phyloP scores from a whole-genome alignment of 1,140 invertebrate genomes.

The Cardiocondyla obscurior region DNA sequence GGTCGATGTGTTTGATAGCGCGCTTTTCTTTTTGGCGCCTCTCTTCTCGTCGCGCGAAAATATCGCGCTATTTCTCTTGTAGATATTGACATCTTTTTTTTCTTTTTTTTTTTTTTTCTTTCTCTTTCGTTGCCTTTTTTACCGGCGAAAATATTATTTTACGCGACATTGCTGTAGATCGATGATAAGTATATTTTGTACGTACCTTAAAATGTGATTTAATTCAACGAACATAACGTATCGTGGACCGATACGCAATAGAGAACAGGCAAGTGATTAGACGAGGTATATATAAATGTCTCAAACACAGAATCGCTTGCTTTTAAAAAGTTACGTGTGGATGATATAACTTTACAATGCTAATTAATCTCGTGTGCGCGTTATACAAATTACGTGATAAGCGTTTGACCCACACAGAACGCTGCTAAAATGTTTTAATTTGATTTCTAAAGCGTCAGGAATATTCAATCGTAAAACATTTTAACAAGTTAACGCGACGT shows the following conservation, averaged over 20 bases:
- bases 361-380: not conserved
- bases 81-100: not conserved
- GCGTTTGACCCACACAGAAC: not conserved
- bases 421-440: not conserved
- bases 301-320: not conserved
- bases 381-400: not conserved
- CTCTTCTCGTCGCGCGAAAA: constrained; percentile 38
- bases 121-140: too few relatives aligned
- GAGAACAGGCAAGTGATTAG: too few relatives aligned
- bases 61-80: not conserved
- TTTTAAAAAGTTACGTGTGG: not conserved
- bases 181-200: too few relatives aligned
- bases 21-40: constrained; percentile 54
- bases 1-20: constrained; percentile 76
- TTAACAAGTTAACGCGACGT: constrained; percentile 3
- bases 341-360: not conserved
- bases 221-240: too few relatives aligned
- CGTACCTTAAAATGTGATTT: too few relatives aligned
- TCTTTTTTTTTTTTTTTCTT: not conserved
- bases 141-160: not conserved
- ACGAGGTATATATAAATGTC: too few relatives aligned
- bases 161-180: not conserved
- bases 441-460: not conserved
- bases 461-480: not conserved
- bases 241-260: too few relatives aligned